phyloP scores from a whole-genome alignment of 2,113 vertebrate genomes.

The Calidris pygmaea region DNA sequence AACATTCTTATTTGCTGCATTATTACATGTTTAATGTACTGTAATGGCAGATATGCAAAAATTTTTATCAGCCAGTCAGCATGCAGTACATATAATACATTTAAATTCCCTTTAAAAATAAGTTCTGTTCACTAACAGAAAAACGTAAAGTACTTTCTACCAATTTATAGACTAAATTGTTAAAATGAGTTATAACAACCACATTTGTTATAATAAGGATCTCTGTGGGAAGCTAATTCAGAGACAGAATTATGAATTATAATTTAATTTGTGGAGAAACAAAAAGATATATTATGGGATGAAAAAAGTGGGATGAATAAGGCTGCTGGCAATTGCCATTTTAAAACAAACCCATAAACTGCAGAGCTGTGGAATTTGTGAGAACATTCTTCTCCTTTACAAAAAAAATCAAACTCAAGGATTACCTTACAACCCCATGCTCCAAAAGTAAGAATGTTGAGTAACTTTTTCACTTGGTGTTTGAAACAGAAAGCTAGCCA shows the following conservation, averaged over 20 bases:
- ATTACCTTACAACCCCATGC: neutral
- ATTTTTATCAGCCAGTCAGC: neutral
- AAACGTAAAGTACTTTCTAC: neutral
- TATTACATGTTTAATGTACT: neutral
- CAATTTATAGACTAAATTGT: slow-evolving; percentile 43
- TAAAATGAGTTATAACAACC: slow-evolving; percentile 22
- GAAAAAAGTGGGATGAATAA: slow-evolving; percentile 6
- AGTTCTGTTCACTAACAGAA: slow-evolving; percentile 8
- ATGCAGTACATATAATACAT: neutral
- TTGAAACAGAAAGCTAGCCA: neutral
- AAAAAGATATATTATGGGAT: neutral
- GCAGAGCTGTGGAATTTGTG: neutral
- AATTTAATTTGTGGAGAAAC: slow-evolving; percentile 60
- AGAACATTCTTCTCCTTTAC: neutral
- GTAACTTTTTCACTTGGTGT: neutral
- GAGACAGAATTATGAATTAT: slow-evolving; percentile 47
- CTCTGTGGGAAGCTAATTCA: slow-evolving; percentile 58
- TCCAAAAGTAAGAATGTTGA: neutral
- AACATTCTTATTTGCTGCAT: neutral
- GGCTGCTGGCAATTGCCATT: neutral
- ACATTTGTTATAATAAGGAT: slow-evolving; percentile 51
- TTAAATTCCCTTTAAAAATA: slow-evolving; percentile 31
- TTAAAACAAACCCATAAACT: neutral
- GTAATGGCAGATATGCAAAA: neutral
- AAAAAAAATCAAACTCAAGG: neutral